Evolutionary conservation across 2,888 invertebrate species (phyloP), one percentile per base, ranked within the genome.

Genomic region (Euclidia mi): DNA sequence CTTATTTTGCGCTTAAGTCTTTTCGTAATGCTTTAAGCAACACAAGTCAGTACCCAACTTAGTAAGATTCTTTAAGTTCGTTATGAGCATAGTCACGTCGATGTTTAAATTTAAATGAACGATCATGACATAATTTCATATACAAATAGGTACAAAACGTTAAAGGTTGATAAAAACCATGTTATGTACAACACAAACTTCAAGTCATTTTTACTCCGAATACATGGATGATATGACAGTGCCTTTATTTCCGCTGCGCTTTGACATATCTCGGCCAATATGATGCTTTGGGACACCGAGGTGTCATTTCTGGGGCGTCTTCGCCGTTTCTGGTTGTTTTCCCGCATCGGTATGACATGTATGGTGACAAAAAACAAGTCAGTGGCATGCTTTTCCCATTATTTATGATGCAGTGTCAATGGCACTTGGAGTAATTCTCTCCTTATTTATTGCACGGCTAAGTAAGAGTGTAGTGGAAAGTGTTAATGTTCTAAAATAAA

Each of bases 231-330:
- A 14, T 34, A 9, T 14, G 14, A 2, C 34, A 14, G 34, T 6
- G 14, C 34, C 34, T 34, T n/a, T 14, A 34, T 14, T 3, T 18
- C 10, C 10, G 2, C 18, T 37, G 6, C 4, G n/a, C 18, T 10
- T 32, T 50, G 73, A 64, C 73, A 73, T 51, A 67, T 73, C 56
- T 61, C 60, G 70, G 73, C 60, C 63, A 70, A 49, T 65, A 53
- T 51, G 41, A 46, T 45, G 46, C 35, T 44, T 46, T 31, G 15
- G 42, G 25, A 49, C 45, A 48, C 41, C 42, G 37, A 37, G 44
- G 42, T 20, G 43, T 43, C 56, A 49, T 59, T 59, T 62, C 58
- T 67, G 37, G 51, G 51, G 58, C 63, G 56, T 50, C 49, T 52
- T 42, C 46, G 40, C 46, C 18, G n/a, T 38, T 12, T 40, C 31